Percentiles rank a stretch among this genome's conserved stretches.
phyloP scores from a whole-genome alignment of 2,113 vertebrate species.

The Mustela nigripes region DNA sequence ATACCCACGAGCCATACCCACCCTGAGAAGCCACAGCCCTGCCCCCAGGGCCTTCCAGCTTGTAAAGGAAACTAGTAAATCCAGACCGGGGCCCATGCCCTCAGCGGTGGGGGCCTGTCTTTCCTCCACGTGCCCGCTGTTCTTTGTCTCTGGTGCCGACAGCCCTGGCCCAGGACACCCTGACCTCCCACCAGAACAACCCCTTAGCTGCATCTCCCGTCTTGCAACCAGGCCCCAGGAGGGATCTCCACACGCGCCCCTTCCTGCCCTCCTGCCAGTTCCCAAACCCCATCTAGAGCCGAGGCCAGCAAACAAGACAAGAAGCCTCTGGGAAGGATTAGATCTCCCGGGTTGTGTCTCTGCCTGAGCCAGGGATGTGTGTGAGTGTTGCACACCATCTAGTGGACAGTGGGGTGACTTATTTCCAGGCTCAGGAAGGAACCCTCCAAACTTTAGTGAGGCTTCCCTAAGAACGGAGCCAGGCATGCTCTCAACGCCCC shows the following conservation, averaged over 20 bases:
- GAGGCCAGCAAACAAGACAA: not conserved
- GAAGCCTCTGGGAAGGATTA: not conserved
- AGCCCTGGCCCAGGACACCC: not conserved
- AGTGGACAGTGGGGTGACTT: constrained; percentile 66
- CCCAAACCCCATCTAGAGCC: not conserved
- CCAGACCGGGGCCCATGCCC: not conserved
- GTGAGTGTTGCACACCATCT: constrained; percentile 82
- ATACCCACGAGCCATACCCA: fast-evolving
- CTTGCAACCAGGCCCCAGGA: not conserved
- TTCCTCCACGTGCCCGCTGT: not conserved
- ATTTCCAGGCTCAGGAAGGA: not conserved
- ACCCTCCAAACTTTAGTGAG: not conserved
- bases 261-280: not conserved
- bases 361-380: fast-evolving
- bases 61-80: not conserved
- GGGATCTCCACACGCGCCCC: not conserved
- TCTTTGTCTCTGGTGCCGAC: not conserved
- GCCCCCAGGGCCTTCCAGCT: not conserved
- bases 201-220: not conserved
- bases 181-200: not conserved
- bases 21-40: not conserved
- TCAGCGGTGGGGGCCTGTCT: not conserved
- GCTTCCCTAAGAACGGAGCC: not conserved
- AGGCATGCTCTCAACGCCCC: not conserved
- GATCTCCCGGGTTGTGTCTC: not conserved